Evolutionary conservation across 2,888 invertebrate species (phyloP).

Genomic region (Vanessa cardui): DNA sequence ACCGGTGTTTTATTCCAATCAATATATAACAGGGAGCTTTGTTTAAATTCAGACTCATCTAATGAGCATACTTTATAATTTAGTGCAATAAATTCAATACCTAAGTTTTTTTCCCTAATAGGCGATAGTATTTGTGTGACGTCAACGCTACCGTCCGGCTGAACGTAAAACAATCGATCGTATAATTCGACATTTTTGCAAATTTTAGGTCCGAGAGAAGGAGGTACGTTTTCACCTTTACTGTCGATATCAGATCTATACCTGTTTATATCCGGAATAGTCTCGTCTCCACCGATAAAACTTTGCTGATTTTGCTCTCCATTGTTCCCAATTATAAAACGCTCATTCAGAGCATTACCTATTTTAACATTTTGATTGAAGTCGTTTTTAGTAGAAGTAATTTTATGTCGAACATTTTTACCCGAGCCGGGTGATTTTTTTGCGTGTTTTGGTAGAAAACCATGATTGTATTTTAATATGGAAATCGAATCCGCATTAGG

Average conservation of each 20-base stretch:
- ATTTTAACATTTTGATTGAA: conserved; percentile 70
- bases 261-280: conserved; percentile 66
- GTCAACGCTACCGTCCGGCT: conserved; percentile 67
- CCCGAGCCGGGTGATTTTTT: conserved; percentile 30
- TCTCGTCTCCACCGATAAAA: conserved; percentile 66
- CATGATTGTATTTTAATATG: conserved; percentile 67
- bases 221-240: conserved; percentile 49
- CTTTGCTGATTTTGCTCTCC: conserved; percentile 61
- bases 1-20: conserved; percentile 87
- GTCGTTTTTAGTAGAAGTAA: conserved; percentile 41
- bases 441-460: conserved; percentile 55
- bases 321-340: conserved; percentile 55
- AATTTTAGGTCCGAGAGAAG: conserved; percentile 57
- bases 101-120: conserved; percentile 60
- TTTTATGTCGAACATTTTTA: conserved; percentile 38
- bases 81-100: conserved; percentile 64
- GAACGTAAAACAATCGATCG: conserved; percentile 63
- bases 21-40: conserved; percentile 69
- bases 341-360: conserved; percentile 72
- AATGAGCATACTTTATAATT: conserved; percentile 72
- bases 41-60: conserved; percentile 56
- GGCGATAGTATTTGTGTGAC: conserved; percentile 65
- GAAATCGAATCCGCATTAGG: conserved; percentile 54
- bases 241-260: conserved; percentile 63
- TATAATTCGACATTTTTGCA: conserved; percentile 67